phyloP scores from a whole-genome alignment of 2,888 invertebrate genomes.

The Schrankia costaestrigalis region DNA sequence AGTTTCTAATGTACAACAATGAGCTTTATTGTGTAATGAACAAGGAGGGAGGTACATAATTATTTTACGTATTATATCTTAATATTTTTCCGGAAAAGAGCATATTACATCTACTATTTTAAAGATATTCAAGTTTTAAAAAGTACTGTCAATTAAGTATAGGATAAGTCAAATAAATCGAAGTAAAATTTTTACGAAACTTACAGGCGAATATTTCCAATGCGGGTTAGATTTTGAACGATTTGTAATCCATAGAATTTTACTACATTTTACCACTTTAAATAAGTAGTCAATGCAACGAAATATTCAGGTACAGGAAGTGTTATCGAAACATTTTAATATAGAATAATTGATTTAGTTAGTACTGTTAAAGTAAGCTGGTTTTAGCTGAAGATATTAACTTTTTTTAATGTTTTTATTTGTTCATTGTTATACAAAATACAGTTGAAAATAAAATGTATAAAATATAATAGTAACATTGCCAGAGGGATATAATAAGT shows the following conservation, averaged over 20 bases:
- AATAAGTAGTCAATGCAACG: conserved; percentile 55
- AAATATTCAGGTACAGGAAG: conserved; percentile 55
- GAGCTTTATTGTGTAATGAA: conserved; percentile 21
- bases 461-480: conserved; percentile 48
- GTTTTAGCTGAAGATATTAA: conserved; percentile 41
- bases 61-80: conserved; percentile 1
- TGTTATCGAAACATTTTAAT: conserved; percentile 44
- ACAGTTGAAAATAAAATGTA: conserved; percentile 31
- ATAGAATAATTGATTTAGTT: conserved; percentile 57
- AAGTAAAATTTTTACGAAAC: background rate
- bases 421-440: conserved; percentile 44
- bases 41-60: too few species aligned
- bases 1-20: conserved; percentile 16
- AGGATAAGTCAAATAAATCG: conserved; percentile 37
- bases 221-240: conserved; percentile 16
- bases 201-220: conserved; percentile 19
- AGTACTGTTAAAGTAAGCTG: conserved; percentile 47
- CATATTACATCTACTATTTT: conserved; percentile 8
- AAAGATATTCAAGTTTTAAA: conserved; percentile 13
- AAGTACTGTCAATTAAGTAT: conserved; percentile 56
- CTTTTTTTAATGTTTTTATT: conserved; percentile 38
- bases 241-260: conserved; percentile 22
- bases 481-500: conserved; percentile 77
- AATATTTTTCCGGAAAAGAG: conserved; percentile 8
- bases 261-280: conserved; percentile 23